Evolutionary conservation across 2,113 vertebrate genomes (phyloP), one percentile per base, ranked within the genome.

Genomic region (Mugil cephalus): DNA sequence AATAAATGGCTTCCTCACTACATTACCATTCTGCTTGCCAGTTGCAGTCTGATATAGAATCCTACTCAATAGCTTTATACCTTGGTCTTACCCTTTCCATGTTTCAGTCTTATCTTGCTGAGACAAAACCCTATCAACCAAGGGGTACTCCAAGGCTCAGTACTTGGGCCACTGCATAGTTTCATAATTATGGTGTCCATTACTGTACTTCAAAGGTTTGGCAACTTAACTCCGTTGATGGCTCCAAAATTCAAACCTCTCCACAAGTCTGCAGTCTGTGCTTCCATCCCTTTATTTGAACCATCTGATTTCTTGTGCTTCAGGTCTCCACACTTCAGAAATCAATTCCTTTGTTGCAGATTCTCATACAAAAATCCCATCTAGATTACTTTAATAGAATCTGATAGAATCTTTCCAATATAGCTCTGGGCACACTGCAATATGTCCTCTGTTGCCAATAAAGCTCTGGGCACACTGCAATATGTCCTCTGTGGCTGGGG

Each of bases 1-100:
- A 35, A 65, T 8, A 51, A 65, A 65, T 39, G 12, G 21, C 45
- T 36, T 51, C 47, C 62, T 24, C 36, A 39, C 47, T 65, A 36
- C 14, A 65, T 10, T 51, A 3, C 21, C 47, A 51, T 51, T 51
- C 18, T 24, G 19, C 19, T 40, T n/a, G n/a, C n/a, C n/a, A n/a
- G n/a, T n/a, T n/a, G n/a, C n/a, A n/a, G n/a, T n/a, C n/a, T n/a
- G n/a, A n/a, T n/a, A 62, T 10, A 47, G 59, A 45, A 24, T 45
- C 35, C 34, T 19, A n/a, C 54, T 39, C 35, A 51, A 24, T 51
- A 9, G 51, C 35, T 39, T 14, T 40, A 36, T 24, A 40, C 34
- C 18, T 34, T 61, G 8, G 8, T 14, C 8, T 43, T 17, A 36
- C 15, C 45, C 35, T 64, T 21, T 50, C 46, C 9, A 50, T 18